phyloP scores from a whole-genome alignment of 2,888 invertebrate species.

The Abrostola tripartita region DNA sequence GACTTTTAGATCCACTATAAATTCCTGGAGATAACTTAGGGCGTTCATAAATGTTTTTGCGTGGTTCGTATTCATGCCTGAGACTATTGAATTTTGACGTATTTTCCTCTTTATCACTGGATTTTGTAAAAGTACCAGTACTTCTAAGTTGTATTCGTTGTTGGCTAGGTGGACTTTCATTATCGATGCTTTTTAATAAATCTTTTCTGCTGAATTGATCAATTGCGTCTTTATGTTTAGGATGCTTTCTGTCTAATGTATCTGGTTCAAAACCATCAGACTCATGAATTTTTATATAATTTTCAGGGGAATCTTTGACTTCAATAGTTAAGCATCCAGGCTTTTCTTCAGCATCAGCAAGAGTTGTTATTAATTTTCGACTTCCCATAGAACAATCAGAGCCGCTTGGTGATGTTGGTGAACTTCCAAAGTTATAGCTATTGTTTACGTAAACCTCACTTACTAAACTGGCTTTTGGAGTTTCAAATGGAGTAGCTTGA shows the following conservation, averaged over 20 bases:
- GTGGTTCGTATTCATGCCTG: slow-evolving; percentile 92
- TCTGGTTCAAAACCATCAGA: slow-evolving; percentile 96
- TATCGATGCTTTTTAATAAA: slow-evolving; percentile 72
- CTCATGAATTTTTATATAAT: slow-evolving; percentile 92
- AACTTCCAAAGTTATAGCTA: slow-evolving; percentile 90
- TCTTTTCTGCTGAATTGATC: slow-evolving; percentile 78
- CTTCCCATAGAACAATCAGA: slow-evolving; percentile 89
- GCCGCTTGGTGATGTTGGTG: slow-evolving; percentile 88
- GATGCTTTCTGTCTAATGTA: slow-evolving; percentile 94
- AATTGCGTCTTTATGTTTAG: slow-evolving; percentile 74
- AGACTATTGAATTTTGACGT: slow-evolving; percentile 90
- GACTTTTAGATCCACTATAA: slow-evolving; percentile 72
- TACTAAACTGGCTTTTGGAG: slow-evolving; percentile 86
- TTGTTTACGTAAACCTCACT: slow-evolving; percentile 94
- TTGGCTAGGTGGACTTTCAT: slow-evolving; percentile 66
- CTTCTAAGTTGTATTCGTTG: slow-evolving; percentile 90
- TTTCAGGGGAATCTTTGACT: slow-evolving; percentile 94
- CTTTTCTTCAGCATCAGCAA: slow-evolving; percentile 87
- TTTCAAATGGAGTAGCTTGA: slow-evolving; percentile 56
- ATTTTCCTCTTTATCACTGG: slow-evolving; percentile 72
- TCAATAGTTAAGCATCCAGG: slow-evolving; percentile 95
- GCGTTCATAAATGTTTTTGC: slow-evolving; percentile 82
- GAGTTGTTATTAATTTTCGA: slow-evolving; percentile 85
- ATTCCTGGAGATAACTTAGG: slow-evolving; percentile 72
- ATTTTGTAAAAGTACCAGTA: slow-evolving; percentile 91